phyloP scores from a whole-genome alignment of 2,113 vertebrate genomes.

The Catharus minimus region DNA sequence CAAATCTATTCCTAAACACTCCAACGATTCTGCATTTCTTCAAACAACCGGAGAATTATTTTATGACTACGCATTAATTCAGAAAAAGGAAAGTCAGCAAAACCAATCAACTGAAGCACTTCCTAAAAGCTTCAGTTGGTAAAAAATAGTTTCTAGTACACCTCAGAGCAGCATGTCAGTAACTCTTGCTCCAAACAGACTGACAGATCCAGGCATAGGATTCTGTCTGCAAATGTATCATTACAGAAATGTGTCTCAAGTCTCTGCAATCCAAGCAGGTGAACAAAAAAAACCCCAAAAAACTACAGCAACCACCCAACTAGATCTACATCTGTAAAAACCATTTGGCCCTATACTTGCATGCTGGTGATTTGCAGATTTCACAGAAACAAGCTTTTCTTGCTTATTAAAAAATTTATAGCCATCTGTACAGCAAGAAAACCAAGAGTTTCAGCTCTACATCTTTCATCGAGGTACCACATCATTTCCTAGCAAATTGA shows the following conservation, averaged over 20 bases:
- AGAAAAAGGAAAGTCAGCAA: neutral
- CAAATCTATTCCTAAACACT: neutral
- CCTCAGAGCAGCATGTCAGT: neutral
- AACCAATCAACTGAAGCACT: neutral
- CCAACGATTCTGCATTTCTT: neutral
- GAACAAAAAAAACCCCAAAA: neutral
- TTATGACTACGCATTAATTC: neutral
- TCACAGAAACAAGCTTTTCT: neutral
- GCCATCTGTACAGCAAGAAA: neutral
- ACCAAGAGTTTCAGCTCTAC: neutral
- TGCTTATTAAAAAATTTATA: neutral
- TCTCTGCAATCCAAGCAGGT: neutral
- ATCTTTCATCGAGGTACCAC: neutral
- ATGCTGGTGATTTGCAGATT: neutral
- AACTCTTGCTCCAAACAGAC: neutral
- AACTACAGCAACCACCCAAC: fast-evolving
- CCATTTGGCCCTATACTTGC: neutral
- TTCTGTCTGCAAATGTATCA: neutral
- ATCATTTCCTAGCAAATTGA: neutral
- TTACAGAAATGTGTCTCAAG: neutral
- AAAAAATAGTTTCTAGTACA: neutral
- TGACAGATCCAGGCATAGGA: neutral
- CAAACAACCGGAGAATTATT: neutral
- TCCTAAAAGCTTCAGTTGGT: neutral
- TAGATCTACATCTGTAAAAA: neutral